phyloP scores from a whole-genome alignment of 2,113 vertebrate genomes.

The Leptocoma aspasia region DNA sequence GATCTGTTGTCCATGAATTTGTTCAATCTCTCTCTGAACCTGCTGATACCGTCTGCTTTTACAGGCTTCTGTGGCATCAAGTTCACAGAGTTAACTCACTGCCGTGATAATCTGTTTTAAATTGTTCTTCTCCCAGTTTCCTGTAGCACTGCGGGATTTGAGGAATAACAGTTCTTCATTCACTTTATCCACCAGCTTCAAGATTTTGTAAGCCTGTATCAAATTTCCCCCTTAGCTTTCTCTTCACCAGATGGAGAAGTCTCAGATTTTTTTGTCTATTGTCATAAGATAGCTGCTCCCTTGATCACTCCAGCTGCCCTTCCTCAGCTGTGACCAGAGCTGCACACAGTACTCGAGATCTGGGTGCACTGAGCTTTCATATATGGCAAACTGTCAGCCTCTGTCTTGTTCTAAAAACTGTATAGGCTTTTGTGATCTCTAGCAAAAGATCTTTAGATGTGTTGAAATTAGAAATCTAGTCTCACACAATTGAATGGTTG shows the following conservation, averaged over 20 bases:
- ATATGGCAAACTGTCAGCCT: not conserved
- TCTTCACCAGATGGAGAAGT: not conserved
- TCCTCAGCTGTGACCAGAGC: not conserved
- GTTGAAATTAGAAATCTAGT: slow-evolving; percentile 23
- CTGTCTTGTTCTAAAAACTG: slow-evolving; percentile 27
- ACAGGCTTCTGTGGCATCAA: not conserved
- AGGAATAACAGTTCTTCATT: slow-evolving; percentile 6
- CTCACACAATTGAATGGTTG: not conserved
- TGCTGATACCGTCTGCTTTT: slow-evolving; percentile 6
- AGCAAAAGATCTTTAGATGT: slow-evolving; percentile 19
- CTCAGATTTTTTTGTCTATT: slow-evolving; percentile 8
- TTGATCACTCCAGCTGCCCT: not conserved
- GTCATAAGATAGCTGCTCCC: not conserved
- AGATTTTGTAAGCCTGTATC: slow-evolving; percentile 19
- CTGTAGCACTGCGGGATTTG: not conserved
- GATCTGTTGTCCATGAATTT: slow-evolving; percentile 1
- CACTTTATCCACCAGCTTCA: slow-evolving; percentile 8
- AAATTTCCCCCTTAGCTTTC: not conserved
- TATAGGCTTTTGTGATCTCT: slow-evolving; percentile 1
- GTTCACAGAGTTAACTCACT: slow-evolving; percentile 23
- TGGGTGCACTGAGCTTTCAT: not conserved
- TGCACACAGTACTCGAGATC: not conserved
- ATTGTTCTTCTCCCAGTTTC: slow-evolving; percentile 26
- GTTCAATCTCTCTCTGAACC: not conserved
- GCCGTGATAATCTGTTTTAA: slow-evolving; percentile 16